Evolutionary conservation across 2,113 vertebrate genomes (phyloP).

Genomic region (Muntiacus reevesi): DNA sequence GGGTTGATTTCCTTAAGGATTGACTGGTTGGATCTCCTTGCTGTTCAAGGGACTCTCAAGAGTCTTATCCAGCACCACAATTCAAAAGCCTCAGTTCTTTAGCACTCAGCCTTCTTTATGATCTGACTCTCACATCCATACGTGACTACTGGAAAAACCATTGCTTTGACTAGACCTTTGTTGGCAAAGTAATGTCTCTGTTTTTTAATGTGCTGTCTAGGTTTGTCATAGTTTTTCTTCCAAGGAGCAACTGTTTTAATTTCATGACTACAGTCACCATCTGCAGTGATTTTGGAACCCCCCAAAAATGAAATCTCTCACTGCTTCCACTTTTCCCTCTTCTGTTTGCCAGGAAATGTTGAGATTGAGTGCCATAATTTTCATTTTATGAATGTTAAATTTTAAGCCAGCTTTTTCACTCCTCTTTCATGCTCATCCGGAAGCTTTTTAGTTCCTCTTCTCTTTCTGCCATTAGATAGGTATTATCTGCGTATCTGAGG

Average conservation of each 20-base stretch:
- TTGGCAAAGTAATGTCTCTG: not conserved
- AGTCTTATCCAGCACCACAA: not conserved
- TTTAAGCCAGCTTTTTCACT: not conserved
- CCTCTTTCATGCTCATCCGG: not conserved
- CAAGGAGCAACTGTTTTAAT: not conserved
- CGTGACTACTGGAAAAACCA: not conserved
- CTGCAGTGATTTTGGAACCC: not conserved
- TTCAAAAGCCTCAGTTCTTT: not conserved
- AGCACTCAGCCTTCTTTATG: not conserved
- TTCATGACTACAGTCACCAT: not conserved
- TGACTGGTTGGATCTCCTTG: not conserved
- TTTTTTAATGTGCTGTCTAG: not conserved
- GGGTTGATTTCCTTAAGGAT: not conserved
- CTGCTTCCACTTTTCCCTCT: not conserved
- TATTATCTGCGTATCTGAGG: not conserved
- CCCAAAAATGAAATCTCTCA: not conserved
- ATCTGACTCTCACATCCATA: not conserved
- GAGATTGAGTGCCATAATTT: not conserved
- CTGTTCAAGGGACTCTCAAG: not conserved
- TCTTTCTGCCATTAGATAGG: not conserved
- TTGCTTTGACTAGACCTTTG: not conserved
- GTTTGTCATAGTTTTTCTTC: not conserved
- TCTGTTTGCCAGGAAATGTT: not conserved
- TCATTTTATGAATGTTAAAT: not conserved
- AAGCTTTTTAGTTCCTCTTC: not conserved